Evolutionary conservation across 2,888 invertebrate species (phyloP).

Genomic region (Oeneis ivallda): DNA sequence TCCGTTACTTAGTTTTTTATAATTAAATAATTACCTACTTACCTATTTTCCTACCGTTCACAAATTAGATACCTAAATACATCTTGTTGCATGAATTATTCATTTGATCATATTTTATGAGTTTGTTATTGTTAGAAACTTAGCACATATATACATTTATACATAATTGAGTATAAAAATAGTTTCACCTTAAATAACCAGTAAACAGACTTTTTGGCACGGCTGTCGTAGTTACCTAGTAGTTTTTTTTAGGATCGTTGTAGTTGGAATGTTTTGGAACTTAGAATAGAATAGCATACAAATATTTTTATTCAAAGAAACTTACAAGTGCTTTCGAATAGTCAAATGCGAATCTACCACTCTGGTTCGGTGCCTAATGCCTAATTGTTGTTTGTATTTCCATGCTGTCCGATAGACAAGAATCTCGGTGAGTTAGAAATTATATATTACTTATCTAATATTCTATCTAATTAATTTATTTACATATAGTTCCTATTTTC

Average conservation of each 20-base stretch:
- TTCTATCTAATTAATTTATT: background rate
- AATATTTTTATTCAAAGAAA: too few species aligned
- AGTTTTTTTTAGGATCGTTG: constrained; percentile 19
- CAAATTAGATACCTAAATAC: background rate
- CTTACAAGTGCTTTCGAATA: too few species aligned
- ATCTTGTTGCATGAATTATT: constrained; percentile 1
- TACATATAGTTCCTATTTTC: background rate
- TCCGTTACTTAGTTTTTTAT: too few species aligned
- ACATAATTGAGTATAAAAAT: constrained; percentile 2
- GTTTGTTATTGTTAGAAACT: background rate
- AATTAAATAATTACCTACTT: too few species aligned
- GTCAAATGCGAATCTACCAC: too few species aligned
- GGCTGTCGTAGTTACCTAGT: constrained; percentile 5
- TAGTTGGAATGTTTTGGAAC: constrained; percentile 34
- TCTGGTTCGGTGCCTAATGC: too few species aligned
- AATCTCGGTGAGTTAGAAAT: constrained; percentile 72
- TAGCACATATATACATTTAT: too few species aligned
- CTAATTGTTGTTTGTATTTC: constrained; percentile 58
- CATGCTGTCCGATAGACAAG: constrained; percentile 77
- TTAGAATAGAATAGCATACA: too few species aligned
- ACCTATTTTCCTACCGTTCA: too few species aligned
- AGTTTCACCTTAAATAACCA: constrained; percentile 2
- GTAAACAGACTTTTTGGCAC: constrained; percentile 25
- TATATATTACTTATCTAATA: constrained; percentile 10
- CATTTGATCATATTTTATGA: background rate